Evolutionary conservation across 2,888 invertebrate genomes (phyloP).

Genomic region (Amblyteles armatorius): DNA sequence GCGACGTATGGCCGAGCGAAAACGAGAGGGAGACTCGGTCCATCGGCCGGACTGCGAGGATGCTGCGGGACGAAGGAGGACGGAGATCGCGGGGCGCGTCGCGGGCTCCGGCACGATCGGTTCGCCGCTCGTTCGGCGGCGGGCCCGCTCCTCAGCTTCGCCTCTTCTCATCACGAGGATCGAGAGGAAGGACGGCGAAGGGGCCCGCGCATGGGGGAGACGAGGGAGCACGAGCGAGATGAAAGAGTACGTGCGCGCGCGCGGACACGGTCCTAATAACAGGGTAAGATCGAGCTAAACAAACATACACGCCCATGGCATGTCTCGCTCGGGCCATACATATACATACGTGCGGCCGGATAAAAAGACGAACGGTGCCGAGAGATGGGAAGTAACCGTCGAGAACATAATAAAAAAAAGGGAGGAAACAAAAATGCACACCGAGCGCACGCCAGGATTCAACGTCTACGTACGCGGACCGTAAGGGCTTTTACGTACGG

Average conservation of each 20-base stretch:
- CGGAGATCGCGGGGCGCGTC: slow-evolving; percentile 71
- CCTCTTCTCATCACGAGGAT: slow-evolving; percentile 37
- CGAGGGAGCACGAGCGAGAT: not conserved
- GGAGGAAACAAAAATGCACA: slow-evolving; percentile 43
- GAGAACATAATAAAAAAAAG: slow-evolving; percentile 33
- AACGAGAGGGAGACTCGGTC: slow-evolving; percentile 36
- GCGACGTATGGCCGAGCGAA: slow-evolving; percentile 8
- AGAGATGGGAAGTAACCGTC: slow-evolving; percentile 42
- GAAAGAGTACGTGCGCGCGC: slow-evolving; percentile 63
- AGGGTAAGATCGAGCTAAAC: slow-evolving; percentile 83
- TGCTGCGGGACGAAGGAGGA: slow-evolving; percentile 7
- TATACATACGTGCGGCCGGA: not conserved
- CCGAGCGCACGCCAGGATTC: slow-evolving; percentile 43
- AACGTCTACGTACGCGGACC: slow-evolving; percentile 2
- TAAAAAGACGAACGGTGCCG: slow-evolving; percentile 48
- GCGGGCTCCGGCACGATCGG: slow-evolving; percentile 68
- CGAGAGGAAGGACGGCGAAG: slow-evolving; percentile 36
- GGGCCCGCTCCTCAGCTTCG: slow-evolving; percentile 36
- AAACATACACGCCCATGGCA: slow-evolving; percentile 85
- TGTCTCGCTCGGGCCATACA: slow-evolving; percentile 75
- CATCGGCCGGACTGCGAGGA: slow-evolving; percentile 51
- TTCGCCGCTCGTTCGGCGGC: slow-evolving; percentile 50
- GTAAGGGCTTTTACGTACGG: not conserved
- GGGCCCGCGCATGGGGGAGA: not conserved
- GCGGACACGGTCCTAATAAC: slow-evolving; percentile 81